Evolutionary conservation across 2,888 invertebrate species (phyloP).

Genomic region (Oxyscelio sp.): DNA sequence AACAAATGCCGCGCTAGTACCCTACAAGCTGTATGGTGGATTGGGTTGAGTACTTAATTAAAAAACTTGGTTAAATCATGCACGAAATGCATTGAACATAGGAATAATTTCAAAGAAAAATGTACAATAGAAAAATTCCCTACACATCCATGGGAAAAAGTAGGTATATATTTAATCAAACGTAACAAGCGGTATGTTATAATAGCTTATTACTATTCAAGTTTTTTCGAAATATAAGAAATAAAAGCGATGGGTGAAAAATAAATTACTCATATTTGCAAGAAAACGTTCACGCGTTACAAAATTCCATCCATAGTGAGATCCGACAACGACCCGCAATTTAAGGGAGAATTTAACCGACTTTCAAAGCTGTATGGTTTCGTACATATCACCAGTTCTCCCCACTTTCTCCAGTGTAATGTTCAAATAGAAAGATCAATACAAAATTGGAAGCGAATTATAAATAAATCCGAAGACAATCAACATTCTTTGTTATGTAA

Average conservation of each 20-base stretch:
- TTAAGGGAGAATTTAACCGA: background rate
- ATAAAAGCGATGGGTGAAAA: background rate
- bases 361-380: background rate
- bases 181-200: background rate
- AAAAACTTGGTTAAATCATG: background rate
- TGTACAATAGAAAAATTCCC: constrained; percentile 1
- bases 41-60: background rate
- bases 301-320: background rate
- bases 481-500: no score
- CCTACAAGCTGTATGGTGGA: constrained; percentile 1
- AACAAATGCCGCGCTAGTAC: no score
- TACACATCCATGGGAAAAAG: background rate
- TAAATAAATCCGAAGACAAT: constrained; percentile 4
- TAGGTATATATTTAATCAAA: background rate
- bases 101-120: constrained; percentile 1
- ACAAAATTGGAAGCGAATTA: background rate
- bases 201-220: background rate
- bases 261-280: background rate
- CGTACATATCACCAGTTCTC: background rate
- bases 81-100: background rate
- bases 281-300: constrained; percentile 1
- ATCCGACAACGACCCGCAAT: constrained; percentile 2
- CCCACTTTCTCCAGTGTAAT: constrained; percentile 4
- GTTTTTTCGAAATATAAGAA: constrained; percentile 3
- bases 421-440: background rate